Evolutionary conservation across 2,113 vertebrate genomes (phyloP), one percentile per base, ranked within the genome.

Genomic region (Myanophis thanlyinensis): DNA sequence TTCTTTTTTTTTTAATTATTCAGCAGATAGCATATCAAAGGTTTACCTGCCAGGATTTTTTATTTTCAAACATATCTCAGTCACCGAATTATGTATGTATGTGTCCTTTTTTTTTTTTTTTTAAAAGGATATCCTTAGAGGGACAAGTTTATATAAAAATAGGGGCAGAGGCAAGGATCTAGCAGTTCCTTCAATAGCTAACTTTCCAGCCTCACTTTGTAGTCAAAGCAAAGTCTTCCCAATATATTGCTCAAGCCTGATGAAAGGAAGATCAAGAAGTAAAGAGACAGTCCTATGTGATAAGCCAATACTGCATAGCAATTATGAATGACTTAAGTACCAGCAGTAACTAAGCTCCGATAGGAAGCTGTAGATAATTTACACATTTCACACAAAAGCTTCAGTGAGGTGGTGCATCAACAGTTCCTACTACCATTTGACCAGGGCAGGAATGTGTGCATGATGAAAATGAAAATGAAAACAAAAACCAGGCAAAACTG

Each of bases 251-350:
- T 22, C n/a, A 35, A n/a, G 85, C 30, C 85, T 80, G 54, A 48
- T 48, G 84, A 54, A 89, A 88, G 53, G 27, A 47, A 85, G 40
- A 93, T 51, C 0, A 0, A 92, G 88, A 84, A 87, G 35, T 62
- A 35, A 88, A 90, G 93, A 2, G 52, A 35, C 6, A 89, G 0
- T 86, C 87, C 56, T 90, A 93, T 91, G 49, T 85, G 53, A 54
- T 49, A 51, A 52, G 48, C 27, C 88, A 90, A 62, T 89, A 40
- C 46, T 87, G 53, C 84, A 90, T 46, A n/a, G 15, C 40, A 90
- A 89, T 49, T 15, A 85, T 15, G 9, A 27, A 54, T 85, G 85
- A 67, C 0, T 0, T 46, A 84, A 90, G 35, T 0, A 0, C 15
- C 80, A 90, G 13, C 9, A 80, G 47, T 48, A 46, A 90, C 49